Evolutionary conservation across 2,113 vertebrate species (phyloP), one percentile per base, ranked within the genome.

Genomic region (Hemichromis elongatus): DNA sequence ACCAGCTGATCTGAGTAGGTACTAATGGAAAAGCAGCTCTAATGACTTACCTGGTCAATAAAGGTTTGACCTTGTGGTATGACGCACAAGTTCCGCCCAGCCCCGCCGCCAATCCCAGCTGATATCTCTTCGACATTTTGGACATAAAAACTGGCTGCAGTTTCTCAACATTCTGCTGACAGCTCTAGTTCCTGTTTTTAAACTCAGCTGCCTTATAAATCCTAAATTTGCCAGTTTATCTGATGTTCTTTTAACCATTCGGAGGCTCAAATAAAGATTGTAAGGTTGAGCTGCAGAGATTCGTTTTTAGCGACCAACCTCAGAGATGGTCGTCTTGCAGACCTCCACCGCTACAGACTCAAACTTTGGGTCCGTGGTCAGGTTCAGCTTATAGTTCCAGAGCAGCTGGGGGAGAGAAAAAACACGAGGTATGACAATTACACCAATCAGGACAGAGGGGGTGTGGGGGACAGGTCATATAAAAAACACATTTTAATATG

Each of bases 321-420:
- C 97, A 16, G 96, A 91, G 82, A 99, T 97, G 45, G 98, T 98
- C 24, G 95, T 97, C 92, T 98, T 99, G 95, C 99, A 99, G 91
- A 99, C 97, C 68, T 99, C 98, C 82, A 97, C 96, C 9, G 99
- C 99, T 66, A 99, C 98, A 1, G 98, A 98, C 92, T 99, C 98
- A 85, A 99, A 99, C 96, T 99, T 99, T 0, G 98, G 96, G 89
- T 99, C 99, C 6, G 96, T 99, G 21, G 99, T 99, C 89, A 99
- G 95, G 89, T 99, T 99, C 55, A 97, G 88, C 73, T 99, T 99
- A 91, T 99, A 99, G 95, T 98, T 99, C 99, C 99, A 99, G 66
- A 99, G 94, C 50, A 99, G 96, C 98, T 99, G 63, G 0, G 66
- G 66, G 35, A 80, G 77, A 88, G 54, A 86, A 50, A 11, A 45